A percentile compares a stretch with the other conserved stretches of the same genome.
Conservation (phyloP, 2,888 invertebrate species). For the Troides oblongomaculatus region DNA sequence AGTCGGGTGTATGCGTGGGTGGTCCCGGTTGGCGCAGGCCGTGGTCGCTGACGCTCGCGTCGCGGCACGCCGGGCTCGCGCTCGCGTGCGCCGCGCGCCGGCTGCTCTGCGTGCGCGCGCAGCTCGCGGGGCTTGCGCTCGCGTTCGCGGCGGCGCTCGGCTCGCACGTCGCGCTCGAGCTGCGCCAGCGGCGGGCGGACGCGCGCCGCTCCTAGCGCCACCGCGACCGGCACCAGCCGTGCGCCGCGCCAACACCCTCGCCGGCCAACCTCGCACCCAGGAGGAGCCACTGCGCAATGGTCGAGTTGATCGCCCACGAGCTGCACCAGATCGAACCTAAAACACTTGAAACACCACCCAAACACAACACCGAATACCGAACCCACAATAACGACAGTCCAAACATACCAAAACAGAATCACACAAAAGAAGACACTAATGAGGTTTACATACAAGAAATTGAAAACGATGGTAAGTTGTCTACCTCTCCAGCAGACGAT, state of each 20-base stretch:
- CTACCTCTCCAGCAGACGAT: not conserved
- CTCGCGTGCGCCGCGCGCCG: slow-evolving; percentile 83
- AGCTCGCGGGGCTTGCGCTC: slow-evolving; percentile 63
- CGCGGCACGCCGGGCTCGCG: slow-evolving; percentile 78
- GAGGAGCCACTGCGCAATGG: not conserved
- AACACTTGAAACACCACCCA: not conserved
- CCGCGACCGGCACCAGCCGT: slow-evolving; percentile 52
- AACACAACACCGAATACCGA: not conserved
- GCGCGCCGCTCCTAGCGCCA: slow-evolving; percentile 69
- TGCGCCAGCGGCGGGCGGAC: slow-evolving; percentile 44
- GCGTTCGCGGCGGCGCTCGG: slow-evolving; percentile 65
- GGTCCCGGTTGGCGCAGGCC: slow-evolving; percentile 79
- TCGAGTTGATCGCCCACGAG: not conserved
- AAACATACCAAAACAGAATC: too few species aligned
- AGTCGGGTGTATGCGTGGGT: slow-evolving; percentile 67
- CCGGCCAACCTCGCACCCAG: not conserved
- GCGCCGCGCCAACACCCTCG: slow-evolving; percentile 45
- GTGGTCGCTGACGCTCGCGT: slow-evolving; percentile 74
- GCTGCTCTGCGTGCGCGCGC: slow-evolving; percentile 78
- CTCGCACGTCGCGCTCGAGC: slow-evolving; percentile 60
- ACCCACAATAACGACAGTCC: not conserved
- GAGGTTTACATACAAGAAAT: not conserved
- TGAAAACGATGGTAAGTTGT: not conserved
- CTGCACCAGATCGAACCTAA: slow-evolving; percentile 3
- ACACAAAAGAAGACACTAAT: not conserved